Base-by-base conservation (phyloP, 1,140 invertebrate genomes). In the Ceratosolen solmsi region DNA sequence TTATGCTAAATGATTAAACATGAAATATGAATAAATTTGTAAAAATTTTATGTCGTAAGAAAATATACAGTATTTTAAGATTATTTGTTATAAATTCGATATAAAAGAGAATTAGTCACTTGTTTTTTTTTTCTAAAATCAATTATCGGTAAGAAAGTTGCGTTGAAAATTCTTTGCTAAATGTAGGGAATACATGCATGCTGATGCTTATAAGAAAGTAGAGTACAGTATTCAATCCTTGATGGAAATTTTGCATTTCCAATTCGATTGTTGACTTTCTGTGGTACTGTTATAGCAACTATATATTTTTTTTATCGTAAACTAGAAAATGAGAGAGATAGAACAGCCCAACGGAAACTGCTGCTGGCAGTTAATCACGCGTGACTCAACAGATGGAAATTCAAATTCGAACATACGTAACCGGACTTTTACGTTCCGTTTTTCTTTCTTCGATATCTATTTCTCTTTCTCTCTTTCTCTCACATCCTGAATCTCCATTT, bases 301-400 rank as follows among this genome's bases (percentile, higher is more conserved):
- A 36, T 56, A 8, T 56, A n/a, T n/a, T n/a, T 38, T 63, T 76
- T 68, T 49, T 46, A 54, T 30, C 20, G 2, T n/a, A 22, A 63
- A 41, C 71, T 27, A 20, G 63, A 36, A 68, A 68, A 38, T 5
- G 36, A 38, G n/a, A n/a, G 65, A 72, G 58, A 36, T 38, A 65
- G 17, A 46, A 41, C 17, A 22, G 41, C 0, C 17, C 22, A 25
- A 27, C 25, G 54, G 30, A 77, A 72, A 3, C 68, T 72, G 75
- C 68, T 46, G 17, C 27, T 82, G 80, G 27, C 75, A 82, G 75
- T 82, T 77, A 75, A 82, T 76, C 80, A 76, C 63, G 65, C 80
- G 27, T 72, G 20, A 33, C 36, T 46, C 36, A 74, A 75, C 80
- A 82, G 51, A 77, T 56, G 73, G 49, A 33, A 77, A 71, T 82